Evolutionary conservation across 2,888 invertebrate species (phyloP).

Genomic region (Urechis unicinctus): DNA sequence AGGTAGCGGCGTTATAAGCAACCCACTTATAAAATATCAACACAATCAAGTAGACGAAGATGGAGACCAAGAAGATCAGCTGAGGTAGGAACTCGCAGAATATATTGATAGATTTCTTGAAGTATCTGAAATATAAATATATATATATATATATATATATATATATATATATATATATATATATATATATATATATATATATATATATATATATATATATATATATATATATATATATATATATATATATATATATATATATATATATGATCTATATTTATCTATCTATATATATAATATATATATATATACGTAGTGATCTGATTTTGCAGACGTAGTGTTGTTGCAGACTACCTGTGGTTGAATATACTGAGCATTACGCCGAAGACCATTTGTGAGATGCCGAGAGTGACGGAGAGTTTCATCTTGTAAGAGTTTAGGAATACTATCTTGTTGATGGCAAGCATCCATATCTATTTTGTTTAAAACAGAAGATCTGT

Average conservation of each 20-base stretch:
- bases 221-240: too few species aligned
- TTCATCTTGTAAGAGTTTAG: conserved; percentile 92
- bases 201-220: too few species aligned
- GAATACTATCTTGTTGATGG: conserved; percentile 85
- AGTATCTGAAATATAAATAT: conserved; percentile 49
- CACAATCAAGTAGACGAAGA: conserved; percentile 93
- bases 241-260: too few species aligned
- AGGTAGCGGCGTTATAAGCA: conserved; percentile 51
- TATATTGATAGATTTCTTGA: conserved; percentile 67
- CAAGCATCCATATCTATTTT: conserved; percentile 58
- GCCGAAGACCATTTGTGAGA: conserved; percentile 95
- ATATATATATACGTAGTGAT: too few species aligned
- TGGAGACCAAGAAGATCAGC: conserved; percentile 77
- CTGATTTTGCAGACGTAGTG: too few species aligned
- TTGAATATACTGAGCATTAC: conserved; percentile 66
- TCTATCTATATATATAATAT: too few species aligned
- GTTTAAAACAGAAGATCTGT: background rate
- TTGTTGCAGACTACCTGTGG: conserved; percentile 42
- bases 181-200: too few species aligned
- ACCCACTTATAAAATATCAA: conserved; percentile 97
- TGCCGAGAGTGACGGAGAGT: conserved; percentile 91
- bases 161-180: background rate
- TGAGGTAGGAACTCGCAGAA: conserved; percentile 94
- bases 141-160: background rate
- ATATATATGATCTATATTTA: too few species aligned